A percentile compares a stretch with the other conserved stretches of the same genome.
Conservation (phyloP, 2,113 vertebrate genomes). For the Bos javanicus region DNA sequence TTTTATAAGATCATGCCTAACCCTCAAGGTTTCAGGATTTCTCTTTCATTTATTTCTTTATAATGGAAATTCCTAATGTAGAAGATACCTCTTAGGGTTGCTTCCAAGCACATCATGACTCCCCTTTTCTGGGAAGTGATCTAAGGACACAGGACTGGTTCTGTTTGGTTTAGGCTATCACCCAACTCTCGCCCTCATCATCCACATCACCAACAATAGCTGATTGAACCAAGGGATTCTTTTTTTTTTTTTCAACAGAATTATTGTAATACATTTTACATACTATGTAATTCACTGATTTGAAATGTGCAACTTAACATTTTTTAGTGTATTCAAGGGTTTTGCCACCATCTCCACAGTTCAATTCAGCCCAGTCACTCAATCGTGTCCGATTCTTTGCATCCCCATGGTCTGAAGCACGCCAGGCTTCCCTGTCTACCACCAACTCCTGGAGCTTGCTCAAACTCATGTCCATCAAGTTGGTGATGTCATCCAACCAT, state of each 20-base stretch:
- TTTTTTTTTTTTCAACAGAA: not conserved
- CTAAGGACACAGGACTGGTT: not conserved
- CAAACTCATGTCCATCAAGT: not conserved
- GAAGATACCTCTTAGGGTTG: not conserved
- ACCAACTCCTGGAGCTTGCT: not conserved
- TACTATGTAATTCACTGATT: not conserved
- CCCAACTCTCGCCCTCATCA: not conserved
- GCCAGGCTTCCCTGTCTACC: not conserved
- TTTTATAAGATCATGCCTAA: not conserved
- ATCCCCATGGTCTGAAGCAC: not conserved
- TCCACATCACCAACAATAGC: not conserved
- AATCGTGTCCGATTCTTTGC: not conserved
- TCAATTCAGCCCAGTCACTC: not conserved
- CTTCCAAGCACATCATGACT: not conserved
- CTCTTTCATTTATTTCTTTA: not conserved
- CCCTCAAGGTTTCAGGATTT: not conserved
- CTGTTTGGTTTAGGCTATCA: not conserved
- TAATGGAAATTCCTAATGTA: not conserved
- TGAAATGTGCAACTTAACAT: not conserved
- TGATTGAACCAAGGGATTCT: not conserved
- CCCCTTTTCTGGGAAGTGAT: not conserved
- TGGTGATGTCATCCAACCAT: not conserved
- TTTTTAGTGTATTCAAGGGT: not conserved
- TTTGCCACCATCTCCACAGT: not conserved
- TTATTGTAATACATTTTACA: not conserved